phyloP scores from a whole-genome alignment of 1,140 invertebrate genomes.

The Dolichoris vasculosae region DNA sequence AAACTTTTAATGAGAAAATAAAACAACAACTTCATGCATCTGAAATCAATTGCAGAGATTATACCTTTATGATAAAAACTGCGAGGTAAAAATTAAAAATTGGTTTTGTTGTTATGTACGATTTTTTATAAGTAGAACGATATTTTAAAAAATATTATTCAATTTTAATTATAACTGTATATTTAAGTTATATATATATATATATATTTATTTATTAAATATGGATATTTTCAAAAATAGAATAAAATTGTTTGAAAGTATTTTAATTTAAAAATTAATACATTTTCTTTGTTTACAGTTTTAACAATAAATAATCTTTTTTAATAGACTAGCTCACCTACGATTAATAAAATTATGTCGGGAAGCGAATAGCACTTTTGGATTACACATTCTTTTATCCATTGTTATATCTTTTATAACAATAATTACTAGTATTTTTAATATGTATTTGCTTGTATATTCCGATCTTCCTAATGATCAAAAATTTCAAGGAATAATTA shows the following conservation, averaged over 20 bases:
- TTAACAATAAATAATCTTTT: background rate
- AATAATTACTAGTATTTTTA: conserved; percentile 26
- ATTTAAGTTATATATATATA: no score
- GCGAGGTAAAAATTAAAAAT: conserved; percentile 24
- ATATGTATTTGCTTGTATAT: conserved; percentile 19
- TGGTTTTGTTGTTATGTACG: no score
- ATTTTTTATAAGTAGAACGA: no score
- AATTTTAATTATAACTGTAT: no score
- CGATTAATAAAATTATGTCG: conserved; percentile 38
- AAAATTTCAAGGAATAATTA: background rate
- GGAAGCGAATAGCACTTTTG: conserved; percentile 29
- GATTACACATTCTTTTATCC: conserved; percentile 26
- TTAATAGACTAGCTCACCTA: conserved; percentile 28
- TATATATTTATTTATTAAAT: no score
- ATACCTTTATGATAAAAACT: conserved; percentile 15
- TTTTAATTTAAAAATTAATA: no score
- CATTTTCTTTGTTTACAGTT: no score
- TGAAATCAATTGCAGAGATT: background rate
- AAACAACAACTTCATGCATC: background rate
- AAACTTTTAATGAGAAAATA: background rate
- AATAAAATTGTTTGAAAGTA: no score
- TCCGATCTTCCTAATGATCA: background rate
- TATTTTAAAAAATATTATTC: no score
- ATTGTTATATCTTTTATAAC: conserved; percentile 3
- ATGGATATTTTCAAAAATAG: no score